A percentile compares a stretch with the other conserved stretches of the same genome.
These are phyloP conservation scores for Centropus unirufus DNA, from an alignment of 2,113 vertebrate genomes.

Conservation along the genomic window DNA sequence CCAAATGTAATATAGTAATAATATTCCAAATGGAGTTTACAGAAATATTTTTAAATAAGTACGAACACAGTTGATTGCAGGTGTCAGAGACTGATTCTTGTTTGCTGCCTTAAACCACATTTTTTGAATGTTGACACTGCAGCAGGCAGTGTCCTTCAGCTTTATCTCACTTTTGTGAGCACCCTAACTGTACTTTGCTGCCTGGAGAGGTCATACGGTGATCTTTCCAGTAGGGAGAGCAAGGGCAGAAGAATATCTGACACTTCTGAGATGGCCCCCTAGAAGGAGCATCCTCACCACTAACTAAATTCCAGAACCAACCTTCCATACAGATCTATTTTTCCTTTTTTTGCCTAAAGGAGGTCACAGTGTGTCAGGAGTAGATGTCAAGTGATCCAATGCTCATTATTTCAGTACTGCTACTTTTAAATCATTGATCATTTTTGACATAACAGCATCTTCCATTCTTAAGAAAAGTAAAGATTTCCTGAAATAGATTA, in stretches of 20 bases:
- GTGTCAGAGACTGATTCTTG: too few relatives aligned
- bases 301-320: too few relatives aligned
- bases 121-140: too few relatives aligned
- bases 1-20: not conserved
- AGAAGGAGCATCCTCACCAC: too few relatives aligned
- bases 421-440: not conserved
- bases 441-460: not conserved
- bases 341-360: not conserved
- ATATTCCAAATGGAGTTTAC: not conserved
- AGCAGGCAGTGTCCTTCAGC: too few relatives aligned
- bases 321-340: not conserved
- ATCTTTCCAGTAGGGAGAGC: too few relatives aligned
- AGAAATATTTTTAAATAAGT: not conserved
- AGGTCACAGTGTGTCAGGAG: not conserved
- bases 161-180: too few relatives aligned
- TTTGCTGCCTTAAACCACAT: too few relatives aligned
- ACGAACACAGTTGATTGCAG: not conserved
- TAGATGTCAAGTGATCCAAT: not conserved
- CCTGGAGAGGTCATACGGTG: too few relatives aligned
- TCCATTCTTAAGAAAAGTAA: not conserved
- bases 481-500: not conserved
- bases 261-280: too few relatives aligned
- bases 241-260: too few relatives aligned
- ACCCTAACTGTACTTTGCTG: too few relatives aligned
- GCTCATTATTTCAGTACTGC: not conserved